Evolutionary conservation across 2,113 vertebrate genomes (phyloP).

Genomic region (Oxyura jamaicensis): DNA sequence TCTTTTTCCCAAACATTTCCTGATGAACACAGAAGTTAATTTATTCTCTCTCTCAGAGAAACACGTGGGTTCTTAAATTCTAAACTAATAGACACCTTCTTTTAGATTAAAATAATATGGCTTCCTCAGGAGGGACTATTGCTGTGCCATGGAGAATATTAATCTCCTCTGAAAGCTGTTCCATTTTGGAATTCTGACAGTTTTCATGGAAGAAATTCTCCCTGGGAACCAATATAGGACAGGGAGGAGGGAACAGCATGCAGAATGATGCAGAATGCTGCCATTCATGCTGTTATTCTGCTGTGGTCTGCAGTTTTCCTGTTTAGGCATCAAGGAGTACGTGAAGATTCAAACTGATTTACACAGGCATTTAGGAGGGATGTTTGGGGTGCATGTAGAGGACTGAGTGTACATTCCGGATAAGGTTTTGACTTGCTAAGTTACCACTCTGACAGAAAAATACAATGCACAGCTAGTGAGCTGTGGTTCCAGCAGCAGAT

Average conservation of each 20-base stretch:
- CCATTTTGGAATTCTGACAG: slow-evolving; percentile 49
- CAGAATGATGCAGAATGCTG: background rate
- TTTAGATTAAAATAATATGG: slow-evolving; percentile 57
- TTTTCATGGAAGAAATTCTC: slow-evolving; percentile 51
- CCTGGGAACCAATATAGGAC: background rate
- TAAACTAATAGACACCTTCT: slow-evolving; percentile 65
- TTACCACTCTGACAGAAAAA: background rate
- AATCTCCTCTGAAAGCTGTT: slow-evolving; percentile 48
- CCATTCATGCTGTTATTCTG: background rate
- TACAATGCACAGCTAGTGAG: accelerated
- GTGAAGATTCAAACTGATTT: background rate
- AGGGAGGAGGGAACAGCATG: background rate
- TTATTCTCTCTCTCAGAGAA: slow-evolving; percentile 57
- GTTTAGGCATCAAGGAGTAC: background rate
- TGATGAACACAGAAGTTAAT: slow-evolving; percentile 65
- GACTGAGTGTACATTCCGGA: background rate
- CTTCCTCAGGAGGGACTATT: slow-evolving; percentile 62
- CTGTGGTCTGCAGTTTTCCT: background rate
- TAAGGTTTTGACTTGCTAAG: background rate
- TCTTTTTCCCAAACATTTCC: slow-evolving; percentile 50
- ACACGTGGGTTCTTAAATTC: slow-evolving; percentile 65
- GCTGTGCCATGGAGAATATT: slow-evolving; percentile 57
- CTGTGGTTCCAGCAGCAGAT: background rate
- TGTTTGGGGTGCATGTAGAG: background rate
- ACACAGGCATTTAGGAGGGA: background rate